These are phyloP conservation scores for Yponomeuta cagnagella DNA, from an alignment of 2,888 invertebrate genomes.

Conservation along the genomic window DNA sequence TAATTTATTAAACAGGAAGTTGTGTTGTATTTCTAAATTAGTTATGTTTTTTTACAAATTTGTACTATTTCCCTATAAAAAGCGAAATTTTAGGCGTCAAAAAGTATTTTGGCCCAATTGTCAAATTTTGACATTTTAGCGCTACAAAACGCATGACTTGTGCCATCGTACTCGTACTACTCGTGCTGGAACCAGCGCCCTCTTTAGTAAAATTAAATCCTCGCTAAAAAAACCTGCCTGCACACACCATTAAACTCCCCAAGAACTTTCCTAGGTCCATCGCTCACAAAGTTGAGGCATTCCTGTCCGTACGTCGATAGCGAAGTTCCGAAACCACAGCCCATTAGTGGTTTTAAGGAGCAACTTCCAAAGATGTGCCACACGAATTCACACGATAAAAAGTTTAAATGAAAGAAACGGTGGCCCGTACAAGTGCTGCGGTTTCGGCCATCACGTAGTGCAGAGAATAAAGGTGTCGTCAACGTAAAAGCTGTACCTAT, in stretches of 20 bases:
- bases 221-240: neutral
- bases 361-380: constrained; percentile 49
- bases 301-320: constrained; percentile 23
- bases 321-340: constrained; percentile 52
- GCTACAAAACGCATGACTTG: too few relatives aligned
- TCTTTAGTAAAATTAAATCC: neutral
- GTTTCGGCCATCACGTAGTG: constrained; percentile 29
- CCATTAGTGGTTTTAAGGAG: constrained; percentile 58
- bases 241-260: neutral
- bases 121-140: too few relatives aligned
- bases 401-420: constrained; percentile 46
- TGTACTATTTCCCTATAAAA: too few relatives aligned
- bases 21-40: too few relatives aligned
- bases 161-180: too few relatives aligned
- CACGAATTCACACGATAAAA: constrained; percentile 30
- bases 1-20: too few relatives aligned
- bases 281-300: neutral
- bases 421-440: constrained; percentile 33
- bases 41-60: too few relatives aligned
- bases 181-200: too few relatives aligned
- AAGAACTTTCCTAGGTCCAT: neutral
- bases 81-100: too few relatives aligned
- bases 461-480: neutral
- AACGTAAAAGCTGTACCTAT: too few relatives aligned
- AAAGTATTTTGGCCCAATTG: too few relatives aligned